Base-by-base conservation (phyloP, 2,113 vertebrate species). In the Ginglymostoma cirratum region DNA sequence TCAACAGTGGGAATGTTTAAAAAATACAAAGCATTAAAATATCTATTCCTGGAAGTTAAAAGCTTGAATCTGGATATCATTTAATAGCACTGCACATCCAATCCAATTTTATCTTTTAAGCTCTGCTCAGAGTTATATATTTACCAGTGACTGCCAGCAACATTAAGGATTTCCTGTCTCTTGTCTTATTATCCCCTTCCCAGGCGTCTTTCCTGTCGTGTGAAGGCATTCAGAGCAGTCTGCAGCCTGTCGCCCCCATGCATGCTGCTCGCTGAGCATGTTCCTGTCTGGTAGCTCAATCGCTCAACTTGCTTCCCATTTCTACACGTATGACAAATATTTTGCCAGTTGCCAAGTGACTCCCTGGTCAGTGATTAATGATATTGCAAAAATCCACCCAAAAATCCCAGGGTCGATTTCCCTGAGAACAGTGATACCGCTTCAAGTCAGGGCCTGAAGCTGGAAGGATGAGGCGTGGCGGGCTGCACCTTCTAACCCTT, bases 151-250 rank as follows among this genome's bases (percentile, higher is more conserved):
- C 17, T 95, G 42, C 24, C 94, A 95, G 42, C 94, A 95, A 95
- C 67, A 95, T 95, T 95, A 95, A 72, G 94, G 94, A 95, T 95
- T 95, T 95, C 94, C 94, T 95, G 94, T 72, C 94, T 69, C 65
- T 95, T 95, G 67, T 69, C 94, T 95, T 70, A 95, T 95, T 95
- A 95, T 95, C 94, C 67, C 94, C 94, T 95, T 95, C 94, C 67
- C 94, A 72, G 67, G 94, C 94, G 69, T 45, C 67, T 95, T 95
- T 95, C 94, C 94, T 76, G 94, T 70, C 94, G 94, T 95, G 94
- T 95, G 94, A 95, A 95, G 94, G 94, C 67, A 95, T 72, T 95
- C 94, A 76, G 69, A 76, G n/a, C 89, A n/a, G 61, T 93, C 61
- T 93, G 61, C 89, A 66, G 89, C 89, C 45, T 45, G 67, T 76